Conservation (phyloP, 1,140 invertebrate species). For the Lerema accius region DNA sequence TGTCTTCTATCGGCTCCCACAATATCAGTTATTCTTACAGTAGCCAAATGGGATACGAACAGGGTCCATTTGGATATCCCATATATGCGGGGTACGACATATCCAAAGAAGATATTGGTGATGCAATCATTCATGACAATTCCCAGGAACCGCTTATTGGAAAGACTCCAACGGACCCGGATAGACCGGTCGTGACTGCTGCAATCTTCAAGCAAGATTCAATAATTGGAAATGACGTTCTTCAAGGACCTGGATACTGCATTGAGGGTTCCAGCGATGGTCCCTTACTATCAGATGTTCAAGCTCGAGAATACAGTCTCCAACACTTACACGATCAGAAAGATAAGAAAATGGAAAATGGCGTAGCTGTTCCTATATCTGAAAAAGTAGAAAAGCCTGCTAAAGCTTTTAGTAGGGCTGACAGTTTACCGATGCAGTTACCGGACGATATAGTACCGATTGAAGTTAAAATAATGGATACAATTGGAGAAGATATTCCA, state of each 20-base stretch:
- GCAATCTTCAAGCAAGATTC: constrained; percentile 86
- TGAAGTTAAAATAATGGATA: constrained; percentile 58
- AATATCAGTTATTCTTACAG: constrained; percentile 90
- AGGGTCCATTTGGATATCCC: constrained; percentile 87
- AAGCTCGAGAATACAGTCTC: constrained; percentile 76
- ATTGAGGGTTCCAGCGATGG: constrained; percentile 80
- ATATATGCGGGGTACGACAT: constrained; percentile 84
- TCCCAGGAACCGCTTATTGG: constrained; percentile 75
- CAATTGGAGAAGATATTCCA: constrained; percentile 67
- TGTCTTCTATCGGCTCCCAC: constrained; percentile 86
- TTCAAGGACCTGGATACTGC: constrained; percentile 75
- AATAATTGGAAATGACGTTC: constrained; percentile 73
- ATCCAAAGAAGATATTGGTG: constrained; percentile 79
- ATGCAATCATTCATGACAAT: constrained; percentile 67
- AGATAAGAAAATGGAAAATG: constrained; percentile 75
- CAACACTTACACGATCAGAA: constrained; percentile 74
- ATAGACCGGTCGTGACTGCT: constrained; percentile 86
- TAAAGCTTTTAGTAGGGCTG: constrained; percentile 65
- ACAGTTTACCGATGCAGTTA: constrained; percentile 68
- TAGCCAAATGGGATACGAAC: constrained; percentile 89
- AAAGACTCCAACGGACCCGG: constrained; percentile 81
- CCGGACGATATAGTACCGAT: constrained; percentile 54
- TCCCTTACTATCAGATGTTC: constrained; percentile 78
- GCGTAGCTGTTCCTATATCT: constrained; percentile 61
- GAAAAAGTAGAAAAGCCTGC: constrained; percentile 66